These are phyloP conservation scores for Hymenopus coronatus DNA, from an alignment of 2,888 invertebrate species.

Conservation along the genomic window DNA sequence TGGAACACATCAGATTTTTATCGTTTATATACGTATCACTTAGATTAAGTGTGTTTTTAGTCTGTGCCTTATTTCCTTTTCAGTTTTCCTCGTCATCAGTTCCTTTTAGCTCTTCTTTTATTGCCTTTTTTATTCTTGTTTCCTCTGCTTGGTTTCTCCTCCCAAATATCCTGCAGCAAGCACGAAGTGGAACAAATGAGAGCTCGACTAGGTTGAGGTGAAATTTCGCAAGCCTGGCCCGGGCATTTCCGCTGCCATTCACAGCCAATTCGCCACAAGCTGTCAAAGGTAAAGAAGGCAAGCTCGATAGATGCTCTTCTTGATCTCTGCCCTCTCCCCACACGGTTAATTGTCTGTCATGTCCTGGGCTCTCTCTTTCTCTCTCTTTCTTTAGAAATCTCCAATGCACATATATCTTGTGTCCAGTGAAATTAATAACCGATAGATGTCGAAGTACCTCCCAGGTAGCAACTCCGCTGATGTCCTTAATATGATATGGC, in stretches of 20 bases:
- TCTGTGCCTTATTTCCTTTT: background rate
- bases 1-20: too few species aligned
- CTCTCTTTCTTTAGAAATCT: background rate
- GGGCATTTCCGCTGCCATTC: background rate
- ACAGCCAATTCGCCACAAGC: background rate
- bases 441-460: background rate
- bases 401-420: background rate
- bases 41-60: too few species aligned
- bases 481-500: background rate
- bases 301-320: background rate
- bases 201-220: background rate
- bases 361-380: background rate
- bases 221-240: background rate
- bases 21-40: too few species aligned
- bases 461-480: background rate
- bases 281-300: background rate
- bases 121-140: background rate
- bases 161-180: background rate
- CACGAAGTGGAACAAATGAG: background rate
- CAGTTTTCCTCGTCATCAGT: background rate
- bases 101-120: background rate
- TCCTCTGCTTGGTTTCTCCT: background rate
- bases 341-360: background rate
- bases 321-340: background rate
- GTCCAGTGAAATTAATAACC: background rate